Conservation (phyloP, 2,797 vertebrate species). For the Pseudotriccus pelzelni region DNA sequence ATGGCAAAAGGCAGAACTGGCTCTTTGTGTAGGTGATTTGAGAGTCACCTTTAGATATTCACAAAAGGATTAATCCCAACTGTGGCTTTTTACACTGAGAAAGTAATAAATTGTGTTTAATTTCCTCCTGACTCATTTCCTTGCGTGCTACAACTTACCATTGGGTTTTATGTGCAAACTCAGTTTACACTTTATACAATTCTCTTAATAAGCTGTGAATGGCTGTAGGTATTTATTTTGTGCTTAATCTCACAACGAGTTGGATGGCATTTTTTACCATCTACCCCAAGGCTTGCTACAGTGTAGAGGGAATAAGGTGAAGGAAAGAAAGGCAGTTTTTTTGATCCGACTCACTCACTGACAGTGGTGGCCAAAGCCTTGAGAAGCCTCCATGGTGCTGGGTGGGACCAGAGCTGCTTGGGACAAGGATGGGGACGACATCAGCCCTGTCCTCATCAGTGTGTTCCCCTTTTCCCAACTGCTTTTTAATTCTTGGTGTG, state of each 20-base stretch:
- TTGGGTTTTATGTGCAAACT: neutral
- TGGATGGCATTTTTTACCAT: neutral
- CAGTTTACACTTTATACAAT: neutral
- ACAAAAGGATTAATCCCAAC: neutral
- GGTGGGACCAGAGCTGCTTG: neutral
- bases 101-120: neutral
- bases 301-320: neutral
- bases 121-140: slow-evolving; percentile 33
- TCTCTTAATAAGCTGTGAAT: neutral
- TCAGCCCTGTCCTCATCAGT: neutral
- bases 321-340: neutral
- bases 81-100: neutral
- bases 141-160: neutral
- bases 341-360: neutral
- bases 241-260: neutral
- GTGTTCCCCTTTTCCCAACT: neutral
- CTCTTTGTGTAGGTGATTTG: slow-evolving; percentile 25
- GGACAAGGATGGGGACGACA: neutral
- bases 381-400: neutral
- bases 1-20: neutral
- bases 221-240: neutral
- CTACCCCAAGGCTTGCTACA: accelerated
- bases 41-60: neutral
- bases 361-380: neutral
- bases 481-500: neutral